A percentile compares a stretch with the other conserved stretches of the same genome.
phyloP scores from a whole-genome alignment of 2,113 vertebrate genomes.

The Scolopax mira region DNA sequence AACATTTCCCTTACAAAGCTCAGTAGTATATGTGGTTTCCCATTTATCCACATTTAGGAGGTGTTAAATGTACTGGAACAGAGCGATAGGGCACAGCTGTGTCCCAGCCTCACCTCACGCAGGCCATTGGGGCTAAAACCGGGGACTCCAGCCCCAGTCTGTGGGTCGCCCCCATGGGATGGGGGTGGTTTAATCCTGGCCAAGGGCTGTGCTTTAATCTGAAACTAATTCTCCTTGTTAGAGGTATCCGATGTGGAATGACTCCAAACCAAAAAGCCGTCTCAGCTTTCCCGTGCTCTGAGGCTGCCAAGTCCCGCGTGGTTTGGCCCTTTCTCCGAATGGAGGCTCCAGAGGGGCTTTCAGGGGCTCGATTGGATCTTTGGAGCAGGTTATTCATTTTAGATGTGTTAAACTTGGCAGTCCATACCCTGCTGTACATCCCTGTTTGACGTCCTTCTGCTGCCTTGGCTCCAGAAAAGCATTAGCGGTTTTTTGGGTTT shows the following conservation, averaged over 20 bases:
- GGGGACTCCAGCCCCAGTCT: neutral
- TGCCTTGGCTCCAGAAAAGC: slow-evolving; percentile 2
- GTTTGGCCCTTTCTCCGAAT: neutral
- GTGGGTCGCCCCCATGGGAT: neutral
- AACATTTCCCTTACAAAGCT: slow-evolving; percentile 34
- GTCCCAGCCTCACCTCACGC: neutral
- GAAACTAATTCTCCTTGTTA: neutral
- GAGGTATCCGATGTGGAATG: neutral
- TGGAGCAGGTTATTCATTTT: neutral
- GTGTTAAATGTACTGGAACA: slow-evolving; percentile 1
- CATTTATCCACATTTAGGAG: neutral
- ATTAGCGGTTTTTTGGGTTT: no score
- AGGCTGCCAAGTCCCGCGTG: neutral
- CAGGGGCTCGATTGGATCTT: neutral
- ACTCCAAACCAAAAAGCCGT: neutral
- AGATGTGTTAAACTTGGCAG: neutral
- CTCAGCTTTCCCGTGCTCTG: neutral
- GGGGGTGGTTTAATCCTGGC: neutral
- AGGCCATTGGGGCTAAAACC: neutral
- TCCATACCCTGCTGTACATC: neutral
- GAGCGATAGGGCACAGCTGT: neutral
- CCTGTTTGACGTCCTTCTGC: neutral
- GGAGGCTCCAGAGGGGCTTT: neutral
- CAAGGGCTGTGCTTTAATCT: neutral
- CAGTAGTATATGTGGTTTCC: neutral